Evolutionary conservation across 2,888 invertebrate species (phyloP).

Genomic region (Beris morrisii): DNA sequence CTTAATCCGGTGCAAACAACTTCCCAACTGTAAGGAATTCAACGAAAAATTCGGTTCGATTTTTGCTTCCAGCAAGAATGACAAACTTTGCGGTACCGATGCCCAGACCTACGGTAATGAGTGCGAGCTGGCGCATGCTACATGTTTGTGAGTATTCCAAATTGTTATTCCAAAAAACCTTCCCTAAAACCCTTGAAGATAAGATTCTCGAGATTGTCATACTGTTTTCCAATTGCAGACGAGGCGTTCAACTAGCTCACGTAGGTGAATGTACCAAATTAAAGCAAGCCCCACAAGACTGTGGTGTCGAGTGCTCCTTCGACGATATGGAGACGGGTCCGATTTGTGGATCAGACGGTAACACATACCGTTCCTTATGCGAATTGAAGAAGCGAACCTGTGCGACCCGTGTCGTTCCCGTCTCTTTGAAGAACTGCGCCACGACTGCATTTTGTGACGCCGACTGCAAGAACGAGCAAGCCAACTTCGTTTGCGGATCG

Average conservation of each 20-base stretch:
- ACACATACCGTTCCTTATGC: slow-evolving; percentile 85
- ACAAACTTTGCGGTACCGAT: slow-evolving; percentile 88
- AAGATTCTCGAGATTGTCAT: slow-evolving; percentile 8
- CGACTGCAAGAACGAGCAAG: slow-evolving; percentile 58
- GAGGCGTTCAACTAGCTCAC: slow-evolving; percentile 84
- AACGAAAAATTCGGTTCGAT: slow-evolving; percentile 56
- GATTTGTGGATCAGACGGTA: slow-evolving; percentile 88
- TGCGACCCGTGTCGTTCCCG: slow-evolving; percentile 81
- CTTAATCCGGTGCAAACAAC: slow-evolving; percentile 74
- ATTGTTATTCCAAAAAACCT: background rate
- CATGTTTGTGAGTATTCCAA: slow-evolving; percentile 71
- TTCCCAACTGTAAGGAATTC: slow-evolving; percentile 64
- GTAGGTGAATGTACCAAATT: slow-evolving; percentile 83
- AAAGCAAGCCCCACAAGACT: slow-evolving; percentile 56
- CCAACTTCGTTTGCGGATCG: slow-evolving; percentile 78
- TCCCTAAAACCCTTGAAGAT: background rate
- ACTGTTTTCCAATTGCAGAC: slow-evolving; percentile 58
- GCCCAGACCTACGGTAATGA: slow-evolving; percentile 82
- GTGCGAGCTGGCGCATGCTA: slow-evolving; percentile 79
- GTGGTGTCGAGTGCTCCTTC: slow-evolving; percentile 62
- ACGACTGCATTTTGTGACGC: slow-evolving; percentile 80
- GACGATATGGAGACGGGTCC: slow-evolving; percentile 66
- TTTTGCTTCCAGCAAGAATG: slow-evolving; percentile 62
- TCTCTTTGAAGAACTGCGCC: slow-evolving; percentile 80
- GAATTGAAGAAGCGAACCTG: slow-evolving; percentile 82